Base-by-base conservation (phyloP, 2,113 vertebrate genomes). In the Istiophorus platypterus region DNA sequence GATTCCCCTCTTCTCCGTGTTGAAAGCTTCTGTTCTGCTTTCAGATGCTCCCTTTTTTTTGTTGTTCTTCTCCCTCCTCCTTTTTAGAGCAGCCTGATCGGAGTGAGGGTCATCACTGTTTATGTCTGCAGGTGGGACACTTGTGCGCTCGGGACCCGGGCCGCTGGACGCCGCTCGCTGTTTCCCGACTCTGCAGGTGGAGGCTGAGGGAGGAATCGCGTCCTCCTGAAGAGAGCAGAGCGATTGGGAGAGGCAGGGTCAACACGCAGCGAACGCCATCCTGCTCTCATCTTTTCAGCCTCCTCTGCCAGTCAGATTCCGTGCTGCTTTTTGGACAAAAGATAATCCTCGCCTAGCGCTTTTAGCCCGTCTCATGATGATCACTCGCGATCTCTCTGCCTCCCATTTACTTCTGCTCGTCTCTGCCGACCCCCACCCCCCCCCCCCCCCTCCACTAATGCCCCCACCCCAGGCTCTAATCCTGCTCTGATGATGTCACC, bases 401-500 rank as follows among this genome's bases (percentile, higher is more conserved):
- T 67, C 61, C 20, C 27, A 26, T 67, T 74, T 51, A 62, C 76
- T 58, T 63, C 67, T 65, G 31, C 71, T 67, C 0, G 3, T 61
- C 64, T 64, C 69, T 59, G 61, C 73, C 52, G 49, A 79, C 47
- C 65, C 75, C 39, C 80, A 24, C 52, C 31, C 47, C 75, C 73
- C 47, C 77, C 39, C 31, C 39, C 81, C 72, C 75, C 75, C 51
- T 80, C 79, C 58, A 13, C 61, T 81, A 81, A 84, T 80, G 79
- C 78, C 39, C 74, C 80, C 61, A 70, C 78, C 86, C 68, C 51
- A 5, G 87, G 78, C 92, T 81, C 26, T 93, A 94, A 93, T 93
- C 93, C 91, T 62, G 82, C 82, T 81, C 83, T 85, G 86, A 81
- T 92, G 92, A 91, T 81, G 92, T 93, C 89, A 92, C 71, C 74